Base-by-base conservation (phyloP, 2,797 vertebrate species). In the Ctenosaura bakeri region DNA sequence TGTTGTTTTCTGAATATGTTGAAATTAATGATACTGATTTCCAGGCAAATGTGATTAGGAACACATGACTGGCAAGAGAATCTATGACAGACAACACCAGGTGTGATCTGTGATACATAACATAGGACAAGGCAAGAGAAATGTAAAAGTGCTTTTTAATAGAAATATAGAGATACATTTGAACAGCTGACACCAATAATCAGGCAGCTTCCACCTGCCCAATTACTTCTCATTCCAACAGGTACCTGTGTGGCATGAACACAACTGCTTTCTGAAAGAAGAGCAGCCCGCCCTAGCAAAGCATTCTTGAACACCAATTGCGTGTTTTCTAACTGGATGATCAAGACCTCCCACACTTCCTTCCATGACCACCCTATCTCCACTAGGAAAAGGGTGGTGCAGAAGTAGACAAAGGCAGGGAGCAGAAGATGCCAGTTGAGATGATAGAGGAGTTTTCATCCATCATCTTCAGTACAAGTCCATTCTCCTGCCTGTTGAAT, bases 81-180 rank as follows among this genome's bases (percentile, higher is more conserved):
- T 18, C 10, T 42, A 56, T 14, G 26, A 1, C 35, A 18, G 38
- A 74, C 71, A 7, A 29, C 42, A 79, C 22, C 42, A 22, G 3
- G 3, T 42, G 22, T 56, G 83, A 56, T 38, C 6, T 35, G 29
- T 66, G 12, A 42, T 16, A 26, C 24, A n/a, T 0, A 0, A 78
- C 89, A 88, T 46, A 88, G 7, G 26, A 82, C 91, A 80, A 84
- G 38, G 81, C 54, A 32, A 78, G 46, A 88, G 89, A 95, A 95
- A 89, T 94, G 94, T 95, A 96, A 96, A 96, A 96, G 86, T 2
- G 79, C 95, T 87, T 94, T 96, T 96, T 96, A 96, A 96, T 96
- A 96, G 85, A 96, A 96, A 96, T 96, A 96, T 96, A 96, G 95
- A 96, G 92, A 95, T 91, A 87, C 94, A 93, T 95, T 94, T 95